Evolutionary conservation across 2,113 vertebrate species (phyloP).

Genomic region (Paramisgurnus dabryanus): DNA sequence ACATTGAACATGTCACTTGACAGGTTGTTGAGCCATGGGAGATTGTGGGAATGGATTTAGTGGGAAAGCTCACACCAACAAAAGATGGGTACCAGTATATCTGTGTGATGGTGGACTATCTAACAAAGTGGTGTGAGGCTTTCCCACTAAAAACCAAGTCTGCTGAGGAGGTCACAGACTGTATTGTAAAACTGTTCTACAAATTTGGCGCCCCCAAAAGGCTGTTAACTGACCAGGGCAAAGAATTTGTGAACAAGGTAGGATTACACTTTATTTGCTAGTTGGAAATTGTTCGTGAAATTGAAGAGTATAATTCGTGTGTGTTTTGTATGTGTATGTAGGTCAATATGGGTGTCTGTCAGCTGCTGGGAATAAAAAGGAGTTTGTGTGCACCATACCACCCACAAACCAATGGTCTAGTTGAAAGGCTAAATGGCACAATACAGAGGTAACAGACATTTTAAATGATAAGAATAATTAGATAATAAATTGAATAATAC

Average conservation of each 20-base stretch:
- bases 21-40: background rate
- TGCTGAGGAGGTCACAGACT: background rate
- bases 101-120: background rate
- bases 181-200: background rate
- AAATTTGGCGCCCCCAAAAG: slow-evolving; percentile 16
- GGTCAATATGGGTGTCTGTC: background rate
- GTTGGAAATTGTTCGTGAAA: background rate
- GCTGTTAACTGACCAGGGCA: background rate
- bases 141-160: slow-evolving; percentile 11
- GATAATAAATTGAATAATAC: too few relatives aligned
- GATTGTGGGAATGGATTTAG: slow-evolving; percentile 4
- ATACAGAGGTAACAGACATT: slow-evolving; percentile 1
- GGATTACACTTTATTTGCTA: background rate
- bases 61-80: background rate
- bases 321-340: background rate
- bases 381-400: background rate
- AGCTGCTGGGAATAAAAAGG: background rate
- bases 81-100: background rate
- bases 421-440: background rate
- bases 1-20: background rate
- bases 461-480: background rate
- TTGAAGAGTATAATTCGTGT: background rate
- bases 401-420: background rate
- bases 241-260: slow-evolving; percentile 14
- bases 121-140: slow-evolving; percentile 25